Evolutionary conservation across 2,797 vertebrate genomes (phyloP).

Genomic region (Gallinago solitaria): DNA sequence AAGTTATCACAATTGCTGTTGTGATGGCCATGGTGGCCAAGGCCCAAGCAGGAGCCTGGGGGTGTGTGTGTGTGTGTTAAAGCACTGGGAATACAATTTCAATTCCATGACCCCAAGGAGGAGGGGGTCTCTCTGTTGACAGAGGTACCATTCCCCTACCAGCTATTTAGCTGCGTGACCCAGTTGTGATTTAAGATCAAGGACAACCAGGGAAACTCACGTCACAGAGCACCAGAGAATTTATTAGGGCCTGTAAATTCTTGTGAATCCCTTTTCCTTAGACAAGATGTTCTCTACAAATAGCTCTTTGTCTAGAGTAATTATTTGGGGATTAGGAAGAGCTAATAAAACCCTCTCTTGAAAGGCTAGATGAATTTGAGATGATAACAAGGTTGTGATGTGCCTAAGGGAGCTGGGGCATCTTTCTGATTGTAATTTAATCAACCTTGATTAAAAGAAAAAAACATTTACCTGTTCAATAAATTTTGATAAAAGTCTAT

Average conservation of each 20-base stretch:
- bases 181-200: constrained; percentile 46
- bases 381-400: constrained; percentile 65
- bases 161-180: not conserved
- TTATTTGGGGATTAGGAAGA: constrained; percentile 76
- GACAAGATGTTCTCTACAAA: constrained; percentile 56
- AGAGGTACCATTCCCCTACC: not conserved
- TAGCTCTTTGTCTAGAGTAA: constrained; percentile 56
- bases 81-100: not conserved
- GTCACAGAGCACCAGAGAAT: not conserved
- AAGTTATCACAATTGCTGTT: too few species aligned
- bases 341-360: constrained; percentile 69
- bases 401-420: constrained; percentile 45
- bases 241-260: constrained; percentile 17
- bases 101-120: not conserved
- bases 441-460: constrained; percentile 70
- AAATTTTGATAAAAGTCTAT: constrained; percentile 43
- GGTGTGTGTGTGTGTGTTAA: too few species aligned
- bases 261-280: constrained; percentile 48
- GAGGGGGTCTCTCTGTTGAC: not conserved
- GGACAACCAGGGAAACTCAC: not conserved
- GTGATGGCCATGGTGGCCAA: too few species aligned
- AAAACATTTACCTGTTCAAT: constrained; percentile 48
- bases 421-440: constrained; percentile 62
- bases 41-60: too few species aligned
- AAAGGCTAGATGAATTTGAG: constrained; percentile 71